Conservation (phyloP, 2,113 vertebrate genomes). For the Leptodactylus fuscus region DNA sequence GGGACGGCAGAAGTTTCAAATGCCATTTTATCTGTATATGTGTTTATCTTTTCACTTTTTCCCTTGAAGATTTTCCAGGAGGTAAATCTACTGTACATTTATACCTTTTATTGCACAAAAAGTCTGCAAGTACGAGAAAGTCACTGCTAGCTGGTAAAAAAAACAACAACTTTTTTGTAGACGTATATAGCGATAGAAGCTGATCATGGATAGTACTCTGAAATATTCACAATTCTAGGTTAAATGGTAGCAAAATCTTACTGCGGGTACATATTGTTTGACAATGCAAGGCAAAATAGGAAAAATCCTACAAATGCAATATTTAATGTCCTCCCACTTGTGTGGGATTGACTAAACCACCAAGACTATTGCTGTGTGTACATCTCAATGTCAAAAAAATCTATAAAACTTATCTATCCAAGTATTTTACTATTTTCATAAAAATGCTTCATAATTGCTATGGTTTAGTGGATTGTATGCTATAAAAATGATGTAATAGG, state of each 20-base stretch:
- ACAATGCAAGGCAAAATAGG: neutral
- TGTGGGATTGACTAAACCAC: neutral
- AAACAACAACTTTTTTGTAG: neutral
- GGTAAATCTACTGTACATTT: constrained; percentile 59
- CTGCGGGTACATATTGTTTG: neutral
- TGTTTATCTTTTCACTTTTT: constrained; percentile 64
- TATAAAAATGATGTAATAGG: constrained; percentile 20
- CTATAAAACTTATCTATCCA: neutral
- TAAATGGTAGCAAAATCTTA: neutral
- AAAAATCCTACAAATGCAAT: neutral
- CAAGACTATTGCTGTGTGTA: neutral
- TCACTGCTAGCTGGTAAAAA: constrained; percentile 21
- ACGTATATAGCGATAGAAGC: neutral
- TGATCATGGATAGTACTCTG: neutral
- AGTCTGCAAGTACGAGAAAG: constrained; percentile 34
- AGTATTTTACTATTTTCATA: constrained; percentile 25
- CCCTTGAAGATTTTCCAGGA: constrained; percentile 56
- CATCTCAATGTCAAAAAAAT: neutral
- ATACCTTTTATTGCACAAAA: constrained; percentile 54
- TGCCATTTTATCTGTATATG: constrained; percentile 60
- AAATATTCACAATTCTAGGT: neutral
- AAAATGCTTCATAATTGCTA: neutral
- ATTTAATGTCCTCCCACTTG: neutral
- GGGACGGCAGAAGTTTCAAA: constrained; percentile 75
- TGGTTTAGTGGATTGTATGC: neutral